Evolutionary conservation across 2,888 invertebrate species (phyloP).

Genomic region (Agonopterix arenella): DNA sequence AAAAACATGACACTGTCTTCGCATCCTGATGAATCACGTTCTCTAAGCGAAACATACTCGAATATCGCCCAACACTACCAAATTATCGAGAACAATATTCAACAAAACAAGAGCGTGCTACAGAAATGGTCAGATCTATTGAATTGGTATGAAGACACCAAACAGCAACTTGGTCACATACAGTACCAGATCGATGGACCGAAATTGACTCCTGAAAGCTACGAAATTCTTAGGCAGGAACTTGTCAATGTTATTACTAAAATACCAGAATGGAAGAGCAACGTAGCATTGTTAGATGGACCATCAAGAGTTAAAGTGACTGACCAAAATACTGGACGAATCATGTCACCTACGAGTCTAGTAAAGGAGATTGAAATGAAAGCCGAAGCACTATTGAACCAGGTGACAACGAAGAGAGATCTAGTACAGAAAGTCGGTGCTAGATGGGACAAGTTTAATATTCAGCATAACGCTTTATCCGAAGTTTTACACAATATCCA

Average conservation of each 20-base stretch:
- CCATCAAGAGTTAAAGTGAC: conserved; percentile 81
- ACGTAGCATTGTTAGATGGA: conserved; percentile 81
- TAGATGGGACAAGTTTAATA: conserved; percentile 87
- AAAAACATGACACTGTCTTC: conserved; percentile 84
- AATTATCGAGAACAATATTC: conserved; percentile 83
- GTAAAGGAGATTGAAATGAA: conserved; percentile 85
- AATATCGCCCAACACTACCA: conserved; percentile 87
- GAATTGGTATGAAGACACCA: conserved; percentile 88
- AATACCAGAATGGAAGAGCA: conserved; percentile 82
- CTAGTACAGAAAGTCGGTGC: conserved; percentile 83
- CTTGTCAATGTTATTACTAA: conserved; percentile 81
- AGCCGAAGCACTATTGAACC: conserved; percentile 80
- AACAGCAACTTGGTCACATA: conserved; percentile 86
- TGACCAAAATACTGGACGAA: conserved; percentile 82
- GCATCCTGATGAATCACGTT: conserved; percentile 84
- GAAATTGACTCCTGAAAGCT: conserved; percentile 82
- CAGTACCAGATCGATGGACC: conserved; percentile 88
- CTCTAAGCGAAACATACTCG: conserved; percentile 85
- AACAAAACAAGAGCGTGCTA: conserved; percentile 83
- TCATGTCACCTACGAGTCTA: conserved; percentile 83
- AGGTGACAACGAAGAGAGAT: conserved; percentile 81
- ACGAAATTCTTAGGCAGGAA: conserved; percentile 82
- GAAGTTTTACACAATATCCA: conserved; percentile 79
- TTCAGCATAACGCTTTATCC: conserved; percentile 82
- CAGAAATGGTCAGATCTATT: conserved; percentile 91